phyloP scores from a whole-genome alignment of 2,888 invertebrate species.

The Oscheius myriophilus region DNA sequence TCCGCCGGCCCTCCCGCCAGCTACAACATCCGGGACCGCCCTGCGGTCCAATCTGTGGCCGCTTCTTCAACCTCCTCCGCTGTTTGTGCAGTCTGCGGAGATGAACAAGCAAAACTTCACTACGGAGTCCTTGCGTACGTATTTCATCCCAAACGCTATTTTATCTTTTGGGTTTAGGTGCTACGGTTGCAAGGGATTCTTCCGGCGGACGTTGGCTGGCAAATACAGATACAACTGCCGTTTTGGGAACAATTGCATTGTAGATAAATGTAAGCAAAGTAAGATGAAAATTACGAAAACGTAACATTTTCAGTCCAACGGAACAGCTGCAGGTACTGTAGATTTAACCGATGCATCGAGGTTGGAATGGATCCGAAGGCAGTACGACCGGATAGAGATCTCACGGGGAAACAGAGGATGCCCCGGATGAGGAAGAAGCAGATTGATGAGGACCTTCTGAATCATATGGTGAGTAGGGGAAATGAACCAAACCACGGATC shows the following conservation, averaged over 20 bases:
- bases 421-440: conserved; percentile 66
- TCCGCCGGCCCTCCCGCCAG: conserved; percentile 15
- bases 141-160: neutral
- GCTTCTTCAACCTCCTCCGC: conserved; percentile 45
- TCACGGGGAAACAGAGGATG: conserved; percentile 69
- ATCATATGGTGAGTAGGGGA: conserved; percentile 68
- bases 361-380: conserved; percentile 71
- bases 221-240: conserved; percentile 65
- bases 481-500: no score
- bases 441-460: conserved; percentile 67
- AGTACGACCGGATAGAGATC: conserved; percentile 68
- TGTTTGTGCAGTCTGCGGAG: conserved; percentile 69
- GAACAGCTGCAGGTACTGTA: conserved; percentile 67
- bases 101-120: conserved; percentile 65
- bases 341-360: conserved; percentile 68
- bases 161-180: conserved; percentile 43
- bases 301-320: conserved; percentile 58
- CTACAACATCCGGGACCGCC: conserved; percentile 28
- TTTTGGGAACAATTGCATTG: conserved; percentile 69
- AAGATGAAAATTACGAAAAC: conserved; percentile 4
- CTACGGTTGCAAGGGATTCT: conserved; percentile 66
- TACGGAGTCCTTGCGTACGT: conserved; percentile 51
- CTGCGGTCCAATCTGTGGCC: conserved; percentile 12
- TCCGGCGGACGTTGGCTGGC: conserved; percentile 66
- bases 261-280: conserved; percentile 64